These are phyloP conservation scores for Etheostoma spectabile DNA, from an alignment of 2,113 vertebrate genomes.

Conservation along the genomic window DNA sequence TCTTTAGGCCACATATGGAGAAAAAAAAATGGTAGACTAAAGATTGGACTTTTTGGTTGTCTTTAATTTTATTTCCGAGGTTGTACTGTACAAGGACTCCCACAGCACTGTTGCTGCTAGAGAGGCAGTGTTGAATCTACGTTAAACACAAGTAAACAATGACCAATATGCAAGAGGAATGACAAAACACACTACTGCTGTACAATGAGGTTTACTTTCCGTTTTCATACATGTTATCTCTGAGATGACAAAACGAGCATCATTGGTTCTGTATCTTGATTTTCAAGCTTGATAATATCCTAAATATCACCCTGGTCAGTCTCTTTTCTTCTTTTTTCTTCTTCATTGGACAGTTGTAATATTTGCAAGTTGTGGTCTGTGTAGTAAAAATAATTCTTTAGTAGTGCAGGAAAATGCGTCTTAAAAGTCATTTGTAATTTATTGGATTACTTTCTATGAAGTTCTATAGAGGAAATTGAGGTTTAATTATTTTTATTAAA, in stretches of 20 bases:
- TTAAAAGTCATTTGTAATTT: slow-evolving; percentile 99
- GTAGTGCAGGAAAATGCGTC: slow-evolving; percentile 96
- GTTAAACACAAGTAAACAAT: slow-evolving; percentile 64
- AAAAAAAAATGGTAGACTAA: slow-evolving; percentile 19
- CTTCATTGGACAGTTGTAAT: slow-evolving; percentile 94
- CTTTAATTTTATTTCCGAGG: slow-evolving; percentile 10
- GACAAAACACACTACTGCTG: slow-evolving; percentile 89
- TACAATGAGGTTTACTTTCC: slow-evolving; percentile 79
- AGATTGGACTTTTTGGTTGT: slow-evolving; percentile 47
- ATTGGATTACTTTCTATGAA: slow-evolving; percentile 99
- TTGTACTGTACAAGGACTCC: slow-evolving; percentile 62
- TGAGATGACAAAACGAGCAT: slow-evolving; percentile 88
- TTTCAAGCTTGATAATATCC: slow-evolving; percentile 90
- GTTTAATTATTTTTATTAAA: slow-evolving; percentile 99
- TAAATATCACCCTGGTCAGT: slow-evolving; percentile 89
- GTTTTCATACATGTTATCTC: slow-evolving; percentile 87
- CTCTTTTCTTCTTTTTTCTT: slow-evolving; percentile 44
- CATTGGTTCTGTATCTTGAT: slow-evolving; percentile 88
- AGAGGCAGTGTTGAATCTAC: slow-evolving; percentile 58
- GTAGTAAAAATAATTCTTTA: slow-evolving; percentile 96
- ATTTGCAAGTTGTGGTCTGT: slow-evolving; percentile 99
- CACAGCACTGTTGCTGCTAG: slow-evolving; percentile 53
- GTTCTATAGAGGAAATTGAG: slow-evolving; percentile 99
- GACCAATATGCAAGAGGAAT: slow-evolving; percentile 83
- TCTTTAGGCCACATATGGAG: slow-evolving; percentile 42